Conservation (phyloP, 2,888 invertebrate genomes). For the Ochropacha duplaris region DNA sequence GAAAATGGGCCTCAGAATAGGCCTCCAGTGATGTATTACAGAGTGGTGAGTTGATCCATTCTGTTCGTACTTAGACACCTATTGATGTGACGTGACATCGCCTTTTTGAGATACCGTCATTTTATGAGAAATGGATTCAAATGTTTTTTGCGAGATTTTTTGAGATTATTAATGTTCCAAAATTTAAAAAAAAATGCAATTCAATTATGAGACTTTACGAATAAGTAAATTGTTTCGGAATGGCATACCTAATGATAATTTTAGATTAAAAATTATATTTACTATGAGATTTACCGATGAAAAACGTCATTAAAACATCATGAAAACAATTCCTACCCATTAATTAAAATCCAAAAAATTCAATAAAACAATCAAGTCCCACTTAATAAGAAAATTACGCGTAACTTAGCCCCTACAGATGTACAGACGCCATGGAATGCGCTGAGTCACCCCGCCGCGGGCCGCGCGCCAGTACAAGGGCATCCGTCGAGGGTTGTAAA, state of each 20-base stretch:
- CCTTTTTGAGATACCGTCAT: conserved; percentile 37
- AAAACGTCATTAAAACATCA: no score
- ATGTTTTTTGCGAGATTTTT: conserved; percentile 31
- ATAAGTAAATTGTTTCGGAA: no score
- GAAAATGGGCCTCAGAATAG: conserved; percentile 49
- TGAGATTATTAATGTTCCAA: conserved; percentile 14
- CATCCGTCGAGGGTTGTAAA: not conserved
- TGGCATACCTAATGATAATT: no score
- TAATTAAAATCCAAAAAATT: not conserved
- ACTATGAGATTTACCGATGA: no score
- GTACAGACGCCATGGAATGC: conserved; percentile 55
- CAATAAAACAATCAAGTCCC: not conserved
- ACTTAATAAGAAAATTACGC: conserved; percentile 20
- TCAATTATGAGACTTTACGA: no score
- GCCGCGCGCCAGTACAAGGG: conserved; percentile 11
- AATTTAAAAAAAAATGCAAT: no score
- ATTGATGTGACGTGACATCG: conserved; percentile 66
- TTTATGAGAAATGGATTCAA: conserved; percentile 28
- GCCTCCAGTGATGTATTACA: conserved; percentile 54
- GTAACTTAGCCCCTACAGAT: conserved; percentile 7
- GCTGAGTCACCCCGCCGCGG: conserved; percentile 50
- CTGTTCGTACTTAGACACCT: conserved; percentile 39
- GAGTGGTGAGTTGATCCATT: conserved; percentile 33
- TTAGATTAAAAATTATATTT: no score
- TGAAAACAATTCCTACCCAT: not conserved